phyloP scores from a whole-genome alignment of 2,888 invertebrate species.

The Seira sanloemensis region DNA sequence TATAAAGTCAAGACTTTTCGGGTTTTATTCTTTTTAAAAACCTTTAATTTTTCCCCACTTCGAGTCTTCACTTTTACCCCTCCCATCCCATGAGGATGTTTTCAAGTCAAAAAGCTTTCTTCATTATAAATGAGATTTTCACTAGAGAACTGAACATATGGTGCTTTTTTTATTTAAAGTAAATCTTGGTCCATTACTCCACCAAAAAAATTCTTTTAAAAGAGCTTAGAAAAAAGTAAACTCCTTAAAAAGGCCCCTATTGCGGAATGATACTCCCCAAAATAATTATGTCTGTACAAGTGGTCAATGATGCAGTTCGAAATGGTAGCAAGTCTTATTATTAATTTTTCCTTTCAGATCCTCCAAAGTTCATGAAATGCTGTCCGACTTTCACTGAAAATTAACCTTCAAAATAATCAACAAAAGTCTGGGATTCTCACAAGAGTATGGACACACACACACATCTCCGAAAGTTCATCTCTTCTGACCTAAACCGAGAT shows the following conservation, averaged over 20 bases:
- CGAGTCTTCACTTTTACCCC: neutral
- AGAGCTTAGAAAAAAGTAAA: neutral
- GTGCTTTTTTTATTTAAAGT: constrained; percentile 11
- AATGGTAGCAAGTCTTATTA: no score
- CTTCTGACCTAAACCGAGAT: constrained; percentile 20
- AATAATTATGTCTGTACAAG: no score
- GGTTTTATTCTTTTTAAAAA: neutral
- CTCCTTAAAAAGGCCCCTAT: constrained; percentile 11
- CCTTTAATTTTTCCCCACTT: constrained; percentile 12
- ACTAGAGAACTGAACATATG: constrained; percentile 53
- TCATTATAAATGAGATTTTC: constrained; percentile 53
- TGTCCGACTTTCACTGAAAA: no score
- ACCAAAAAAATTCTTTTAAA: constrained; percentile 2
- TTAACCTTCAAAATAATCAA: no score
- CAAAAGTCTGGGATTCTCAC: no score
- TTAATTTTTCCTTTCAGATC: no score
- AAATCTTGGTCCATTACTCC: neutral
- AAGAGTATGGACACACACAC: no score
- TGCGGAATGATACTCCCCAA: neutral
- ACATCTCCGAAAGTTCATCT: no score
- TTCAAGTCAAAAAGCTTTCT: constrained; percentile 61
- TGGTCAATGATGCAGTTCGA: no score
- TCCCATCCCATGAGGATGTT: constrained; percentile 44
- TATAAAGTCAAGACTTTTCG: neutral
- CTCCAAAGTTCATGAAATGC: no score